Base-by-base conservation (phyloP, 1,140 invertebrate genomes). In the Spodoptera frugiperda region DNA sequence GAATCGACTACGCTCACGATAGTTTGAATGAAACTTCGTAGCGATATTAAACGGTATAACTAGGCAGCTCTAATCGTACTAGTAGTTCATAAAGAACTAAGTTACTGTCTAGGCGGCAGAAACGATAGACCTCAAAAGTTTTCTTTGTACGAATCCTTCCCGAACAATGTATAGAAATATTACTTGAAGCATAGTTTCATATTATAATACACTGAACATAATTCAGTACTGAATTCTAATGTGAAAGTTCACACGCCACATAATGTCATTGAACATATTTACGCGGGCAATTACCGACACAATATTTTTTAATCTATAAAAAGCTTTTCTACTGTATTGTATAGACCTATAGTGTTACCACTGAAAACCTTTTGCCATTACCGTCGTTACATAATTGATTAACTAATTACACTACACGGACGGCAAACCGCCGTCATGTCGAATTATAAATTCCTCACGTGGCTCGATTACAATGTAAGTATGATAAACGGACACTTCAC, bases 401-500 rank as follows among this genome's bases (percentile, higher is more conserved):
- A 82, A 81, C 81, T 86, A 83, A 87, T 85, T 83, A 81, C 74
- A 81, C 78, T 71, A 79, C 48, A 63, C 30, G 55, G 57, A 76
- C 71, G 78, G 72, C 54, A 75, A 67, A 71, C 54, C 44, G 46
- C 44, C 71, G 71, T 59, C 71, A 73, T 39, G 54, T 73, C 39
- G 39, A 76, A 65, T 76, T 76, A 67, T 49, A 72, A 48, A 76
- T 71, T 44, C 57, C 80, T 85, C 87, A 89, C 87, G 84, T 87
- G 86, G 81, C 57, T 65, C 49, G 63, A 70, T 83, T 80, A 59
- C 15, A 48, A 51, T 25, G 70, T 25, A 25, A 25, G 25, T 39
- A 39, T 39, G 33, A 48, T 76, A 81, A 82, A 59, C 59, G 33
- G 53, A 81, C 87, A 89, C 88, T 89, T 82, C 88, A 89, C 86